Percentiles rank a stretch among this genome's conserved stretches.
phyloP scores from a whole-genome alignment of 2,888 invertebrate genomes.

The Blastobasis adustella region DNA sequence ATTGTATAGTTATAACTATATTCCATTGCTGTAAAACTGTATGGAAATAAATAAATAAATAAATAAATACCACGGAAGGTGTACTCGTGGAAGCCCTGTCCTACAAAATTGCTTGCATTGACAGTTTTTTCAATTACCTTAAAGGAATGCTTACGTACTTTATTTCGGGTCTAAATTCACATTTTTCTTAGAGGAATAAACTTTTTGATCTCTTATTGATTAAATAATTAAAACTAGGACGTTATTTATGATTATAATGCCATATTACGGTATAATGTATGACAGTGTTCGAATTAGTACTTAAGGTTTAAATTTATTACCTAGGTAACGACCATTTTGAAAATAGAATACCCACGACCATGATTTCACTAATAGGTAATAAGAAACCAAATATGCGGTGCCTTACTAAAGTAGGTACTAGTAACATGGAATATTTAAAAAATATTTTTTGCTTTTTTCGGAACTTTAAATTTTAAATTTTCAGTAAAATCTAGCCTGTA shows the following conservation, averaged over 20 bases:
- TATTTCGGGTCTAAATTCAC: neutral
- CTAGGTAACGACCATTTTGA: constrained; percentile 5
- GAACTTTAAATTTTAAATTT: constrained; percentile 15
- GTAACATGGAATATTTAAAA: neutral
- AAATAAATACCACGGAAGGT: too few species aligned
- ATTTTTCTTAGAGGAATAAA: constrained; percentile 21
- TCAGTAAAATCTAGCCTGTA: constrained; percentile 5
- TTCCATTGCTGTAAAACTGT: too few species aligned
- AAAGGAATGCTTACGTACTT: too few species aligned
- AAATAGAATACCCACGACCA: neutral
- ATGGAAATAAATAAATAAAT: too few species aligned
- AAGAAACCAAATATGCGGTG: constrained; percentile 60
- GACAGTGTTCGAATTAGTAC: constrained; percentile 39
- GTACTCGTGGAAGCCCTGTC: too few species aligned
- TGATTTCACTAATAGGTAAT: constrained; percentile 9
- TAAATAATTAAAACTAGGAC: constrained; percentile 42
- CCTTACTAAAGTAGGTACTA: constrained; percentile 41
- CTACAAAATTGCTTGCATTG: too few species aligned
- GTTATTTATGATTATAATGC: constrained; percentile 68
- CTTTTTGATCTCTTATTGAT: constrained; percentile 67
- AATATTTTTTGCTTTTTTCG: constrained; percentile 14
- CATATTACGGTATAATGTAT: constrained; percentile 67
- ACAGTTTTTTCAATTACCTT: too few species aligned
- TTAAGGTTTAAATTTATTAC: constrained; percentile 13
- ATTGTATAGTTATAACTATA: too few species aligned